Evolutionary conservation across 2,113 vertebrate genomes (phyloP), one percentile per base, ranked within the genome.

Genomic region (Scomber japonicus): DNA sequence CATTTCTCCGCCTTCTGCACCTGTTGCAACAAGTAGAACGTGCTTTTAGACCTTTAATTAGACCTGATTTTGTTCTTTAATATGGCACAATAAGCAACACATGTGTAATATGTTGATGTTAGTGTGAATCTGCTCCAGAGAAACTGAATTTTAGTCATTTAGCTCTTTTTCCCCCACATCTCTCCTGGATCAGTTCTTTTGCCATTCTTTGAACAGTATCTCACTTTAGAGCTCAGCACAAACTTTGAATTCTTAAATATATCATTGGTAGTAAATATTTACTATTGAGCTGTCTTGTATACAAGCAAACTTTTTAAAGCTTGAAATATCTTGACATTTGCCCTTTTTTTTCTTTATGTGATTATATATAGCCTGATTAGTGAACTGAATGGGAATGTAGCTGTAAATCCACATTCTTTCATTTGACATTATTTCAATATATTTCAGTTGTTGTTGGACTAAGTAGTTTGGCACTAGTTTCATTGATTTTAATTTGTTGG

Each of bases 1-100:
- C 14, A 1, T 24, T 57, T 49, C 71, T 56, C 70, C 77, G 72
- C 78, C 75, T 84, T 54, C 11, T 5, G 68, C 67, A 27, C 65
- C 30, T 83, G 83, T 83, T 81, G 35, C 56, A 59, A 77, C 83
- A 85, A 11, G 68, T 80, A 24, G 0, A 30, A 4, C 30, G 4
- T 5, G 6, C 44, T 69, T 27, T 8, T 40, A 40, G 45, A n/a
- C 15, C 2, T 16, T 6, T 67, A 14, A 16, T 35, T 11, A 16
- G 40, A 1, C n/a, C 12, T 1, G 1, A 12, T n/a, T 7, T 17
- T 57, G 3, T 30, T 51, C 2, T 51, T 62, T 19, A 21, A 50
- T 67, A 30, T 19, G 17, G 14, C 13, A 21, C 46, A 21, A 5
- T 19, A 44, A 14, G n/a, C 13, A 48, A 40, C 0, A 53, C 3